These are phyloP conservation scores for Stenopsyche tienmushanensis DNA, from an alignment of 1,140 invertebrate species.

Conservation along the genomic window DNA sequence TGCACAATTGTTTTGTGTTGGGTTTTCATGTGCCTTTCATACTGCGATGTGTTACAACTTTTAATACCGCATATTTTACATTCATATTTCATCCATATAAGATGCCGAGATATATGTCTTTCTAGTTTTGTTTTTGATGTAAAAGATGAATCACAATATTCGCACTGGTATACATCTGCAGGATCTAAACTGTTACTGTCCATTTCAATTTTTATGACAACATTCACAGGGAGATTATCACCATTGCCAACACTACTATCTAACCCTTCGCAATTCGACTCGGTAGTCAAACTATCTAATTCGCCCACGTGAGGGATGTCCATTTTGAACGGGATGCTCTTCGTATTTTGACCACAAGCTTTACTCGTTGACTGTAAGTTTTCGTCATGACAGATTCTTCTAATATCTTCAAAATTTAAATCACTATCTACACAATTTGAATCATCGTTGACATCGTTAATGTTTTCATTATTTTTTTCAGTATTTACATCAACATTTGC, in stretches of 20 bases:
- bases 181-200: slow-evolving; percentile 3
- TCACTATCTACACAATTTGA: slow-evolving; percentile 31
- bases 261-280: neutral
- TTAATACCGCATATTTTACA: slow-evolving; percentile 61
- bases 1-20: slow-evolving; percentile 23
- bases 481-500: slow-evolving; percentile 32
- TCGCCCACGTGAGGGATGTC: neutral
- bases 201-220: neutral
- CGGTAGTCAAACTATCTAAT: neutral
- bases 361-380: neutral
- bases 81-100: slow-evolving; percentile 58
- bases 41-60: slow-evolving; percentile 56
- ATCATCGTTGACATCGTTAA: slow-evolving; percentile 20
- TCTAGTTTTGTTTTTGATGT: slow-evolving; percentile 50
- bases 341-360: slow-evolving; percentile 21
- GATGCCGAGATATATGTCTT: slow-evolving; percentile 58
- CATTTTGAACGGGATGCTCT: neutral
- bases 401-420: slow-evolving; percentile 34
- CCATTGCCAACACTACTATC: neutral
- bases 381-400: slow-evolving; percentile 31
- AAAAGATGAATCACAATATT: slow-evolving; percentile 51
- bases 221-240: neutral
- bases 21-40: slow-evolving; percentile 57
- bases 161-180: slow-evolving; percentile 41
- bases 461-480: slow-evolving; percentile 18